A percentile compares a stretch with the other conserved stretches of the same genome.
phyloP scores from a whole-genome alignment of 2,113 vertebrate species.

The Parus major region DNA sequence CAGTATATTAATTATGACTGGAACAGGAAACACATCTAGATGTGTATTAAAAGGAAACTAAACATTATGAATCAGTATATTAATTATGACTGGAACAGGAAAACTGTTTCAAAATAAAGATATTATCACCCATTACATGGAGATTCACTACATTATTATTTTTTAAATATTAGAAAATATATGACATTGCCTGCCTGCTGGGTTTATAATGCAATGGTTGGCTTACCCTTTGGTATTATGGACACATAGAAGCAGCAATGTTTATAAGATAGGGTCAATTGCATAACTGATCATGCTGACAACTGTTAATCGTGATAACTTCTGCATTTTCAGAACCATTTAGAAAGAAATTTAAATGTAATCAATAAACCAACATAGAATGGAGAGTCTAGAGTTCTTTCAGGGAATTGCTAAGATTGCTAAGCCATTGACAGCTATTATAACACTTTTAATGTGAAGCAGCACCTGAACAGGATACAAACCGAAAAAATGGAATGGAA shows the following conservation, averaged over 20 bases:
- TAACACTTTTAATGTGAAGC: background rate
- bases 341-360: background rate
- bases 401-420: background rate
- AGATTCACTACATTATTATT: background rate
- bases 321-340: background rate
- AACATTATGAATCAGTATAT: background rate
- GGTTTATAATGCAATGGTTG: background rate
- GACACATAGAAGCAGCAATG: background rate
- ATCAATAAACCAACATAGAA: background rate
- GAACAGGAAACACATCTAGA: slow-evolving; percentile 32
- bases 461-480: background rate
- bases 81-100: slow-evolving; percentile 39
- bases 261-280: background rate
- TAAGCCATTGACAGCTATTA: background rate
- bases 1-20: slow-evolving; percentile 25
- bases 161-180: background rate
- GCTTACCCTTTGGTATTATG: background rate
- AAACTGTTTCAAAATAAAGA: slow-evolving; percentile 24
- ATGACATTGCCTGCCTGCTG: background rate
- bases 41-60: background rate
- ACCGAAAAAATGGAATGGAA: background rate
- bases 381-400: background rate
- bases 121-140: background rate
- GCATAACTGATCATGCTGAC: background rate
- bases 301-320: background rate